Base-by-base conservation (phyloP, 2,797 vertebrate species). In the Mallotus villosus region DNA sequence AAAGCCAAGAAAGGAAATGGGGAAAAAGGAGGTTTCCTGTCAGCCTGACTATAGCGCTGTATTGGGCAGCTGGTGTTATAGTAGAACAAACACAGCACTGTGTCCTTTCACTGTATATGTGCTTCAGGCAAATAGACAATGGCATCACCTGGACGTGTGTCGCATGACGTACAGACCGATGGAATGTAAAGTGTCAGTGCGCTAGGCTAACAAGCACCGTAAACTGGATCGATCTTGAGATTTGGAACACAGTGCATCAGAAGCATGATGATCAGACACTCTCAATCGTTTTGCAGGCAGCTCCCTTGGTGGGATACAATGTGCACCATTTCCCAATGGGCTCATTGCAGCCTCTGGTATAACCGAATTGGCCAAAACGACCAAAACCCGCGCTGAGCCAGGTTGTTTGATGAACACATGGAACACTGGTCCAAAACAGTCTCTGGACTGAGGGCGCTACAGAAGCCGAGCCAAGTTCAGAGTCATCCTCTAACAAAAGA, bases 401-500 rank as follows among this genome's bases (percentile, higher is more conserved):
- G 68, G 67, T 74, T 85, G 82, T 84, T 90, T 90, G 84, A 82
- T 83, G 84, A 78, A 77, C 83, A 88, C 80, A 82, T 85, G 32
- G 85, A 82, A 84, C 88, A 76, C 81, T 68, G 70, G 86, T 83
- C 81, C 9, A 84, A 87, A 85, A 85, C 85, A 85, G 41, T 46
- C 67, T 85, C 85, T 83, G 84, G 86, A 89, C 81, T 78, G 84
- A 83, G 78, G 59, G 74, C 72, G 84, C 84, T 85, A 82, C 81
- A 84, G 82, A 80, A 49, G 78, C 78, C 75, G 75, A 14, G 88
- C 88, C 86, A 90, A 84, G 80, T 82, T 84, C 83, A 86, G 79
- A 88, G 78, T 85, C 85, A 87, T 84, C 88, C 78, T 70, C 77
- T 49, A 83, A 91, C 86, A 88, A 90, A 86, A 80, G 85, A 90